Base-by-base conservation (phyloP, 1,140 invertebrate genomes). In the Aricia agestis region DNA sequence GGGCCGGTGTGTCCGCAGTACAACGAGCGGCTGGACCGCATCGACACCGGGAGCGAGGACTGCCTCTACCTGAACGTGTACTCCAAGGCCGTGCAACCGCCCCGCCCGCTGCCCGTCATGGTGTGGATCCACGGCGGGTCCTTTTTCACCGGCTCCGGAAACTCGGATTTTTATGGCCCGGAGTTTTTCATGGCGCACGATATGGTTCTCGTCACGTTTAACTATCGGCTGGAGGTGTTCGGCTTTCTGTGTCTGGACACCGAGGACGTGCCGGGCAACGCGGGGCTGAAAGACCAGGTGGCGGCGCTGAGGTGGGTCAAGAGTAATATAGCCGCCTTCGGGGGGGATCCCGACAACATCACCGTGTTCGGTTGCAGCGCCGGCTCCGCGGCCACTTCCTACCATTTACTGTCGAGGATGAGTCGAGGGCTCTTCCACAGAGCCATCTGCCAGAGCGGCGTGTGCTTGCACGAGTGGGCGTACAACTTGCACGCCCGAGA, bases 31-130 rank as follows among this genome's bases (percentile, higher is more conserved):
- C 59, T 85, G 71, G 73, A 83, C 18, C 76, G 82, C n/a, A 74
- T 86, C 4, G 86, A 87, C 58, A 57, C 73, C 0, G 93, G 93
- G 0, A 82, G 89, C 42, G 94, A 95, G 82, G 95, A 97, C 78
- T 97, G 96, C 78, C 92, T 97, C 1, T 95, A 94, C 80, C 85
- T 97, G 15, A 96, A 97, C 78, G 93, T 97, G 0, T 96, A 94
- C 81, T 92, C 93, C 13, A 94, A 93, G 74, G 76, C 73, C 36
- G 31, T 86, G 1, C 75, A 65, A 1, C 82, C 85, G 1, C 19
- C 76, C 0, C 72, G 76, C 41, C 83, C 78, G 15, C 92, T 93
- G 70, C 93, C 95, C 0, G 95, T 97, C 0, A 94, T 97, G 93
- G 92, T 96, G 0, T 97, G 94, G 93, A 93, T 97, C 19, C 94